phyloP scores from a whole-genome alignment of 2,888 invertebrate genomes.

The Monopis laevigella region DNA sequence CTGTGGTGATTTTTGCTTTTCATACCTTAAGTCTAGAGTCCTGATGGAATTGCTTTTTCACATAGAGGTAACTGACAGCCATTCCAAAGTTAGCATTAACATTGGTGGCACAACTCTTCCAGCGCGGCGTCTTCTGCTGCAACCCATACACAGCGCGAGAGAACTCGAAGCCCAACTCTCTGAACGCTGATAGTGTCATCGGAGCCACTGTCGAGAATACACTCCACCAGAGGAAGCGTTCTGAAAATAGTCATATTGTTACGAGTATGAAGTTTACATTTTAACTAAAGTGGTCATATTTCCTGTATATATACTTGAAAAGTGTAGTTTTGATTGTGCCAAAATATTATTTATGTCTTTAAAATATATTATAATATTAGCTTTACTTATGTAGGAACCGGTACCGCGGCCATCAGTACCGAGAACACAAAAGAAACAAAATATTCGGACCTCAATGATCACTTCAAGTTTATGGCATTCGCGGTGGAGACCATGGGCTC shows the following conservation, averaged over 20 bases:
- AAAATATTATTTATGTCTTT: too few relatives aligned
- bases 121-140: slow-evolving; percentile 70
- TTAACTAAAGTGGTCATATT: too few relatives aligned
- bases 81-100: slow-evolving; percentile 73
- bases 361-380: too few relatives aligned
- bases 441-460: slow-evolving; percentile 21
- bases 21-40: slow-evolving; percentile 67
- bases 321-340: too few relatives aligned
- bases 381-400: too few relatives aligned
- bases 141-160: slow-evolving; percentile 71
- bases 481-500: too few relatives aligned
- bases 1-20: too few relatives aligned
- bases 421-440: background rate
- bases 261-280: too few relatives aligned
- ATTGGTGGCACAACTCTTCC: slow-evolving; percentile 71
- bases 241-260: too few relatives aligned
- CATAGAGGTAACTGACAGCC: slow-evolving; percentile 73
- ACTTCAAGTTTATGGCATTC: too few relatives aligned
- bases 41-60: slow-evolving; percentile 68
- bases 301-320: too few relatives aligned
- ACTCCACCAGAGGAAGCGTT: slow-evolving; percentile 78
- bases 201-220: slow-evolving; percentile 72
- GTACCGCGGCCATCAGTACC: too few relatives aligned
- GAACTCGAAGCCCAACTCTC: slow-evolving; percentile 72
- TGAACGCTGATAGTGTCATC: slow-evolving; percentile 65